A percentile compares a stretch with the other conserved stretches of the same genome.
phyloP scores from a whole-genome alignment of 1,140 invertebrate species.

The Drosophila sucinea region DNA sequence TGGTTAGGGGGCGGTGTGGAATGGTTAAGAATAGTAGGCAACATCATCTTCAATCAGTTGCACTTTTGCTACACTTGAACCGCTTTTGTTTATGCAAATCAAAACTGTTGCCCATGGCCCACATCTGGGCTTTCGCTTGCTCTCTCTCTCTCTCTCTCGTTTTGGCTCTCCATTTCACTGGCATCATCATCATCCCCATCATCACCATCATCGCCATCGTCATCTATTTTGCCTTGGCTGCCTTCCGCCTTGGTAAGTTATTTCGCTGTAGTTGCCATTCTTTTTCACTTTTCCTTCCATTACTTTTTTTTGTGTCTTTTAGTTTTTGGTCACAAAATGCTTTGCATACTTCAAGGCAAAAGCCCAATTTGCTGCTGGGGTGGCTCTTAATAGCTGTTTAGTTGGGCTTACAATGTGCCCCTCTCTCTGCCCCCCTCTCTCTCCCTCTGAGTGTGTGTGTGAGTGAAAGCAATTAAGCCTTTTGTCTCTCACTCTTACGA shows the following conservation, averaged over 20 bases:
- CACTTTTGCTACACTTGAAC: constrained; percentile 77
- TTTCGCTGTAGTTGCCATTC: constrained; percentile 45
- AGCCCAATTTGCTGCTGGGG: constrained; percentile 69
- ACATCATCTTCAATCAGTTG: constrained; percentile 71
- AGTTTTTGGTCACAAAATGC: constrained; percentile 45
- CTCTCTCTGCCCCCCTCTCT: neutral
- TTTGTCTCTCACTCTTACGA: constrained; percentile 44
- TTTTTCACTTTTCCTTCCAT: constrained; percentile 29
- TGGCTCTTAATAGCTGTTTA: constrained; percentile 67
- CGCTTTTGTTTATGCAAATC: constrained; percentile 77
- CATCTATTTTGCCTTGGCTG: constrained; percentile 62
- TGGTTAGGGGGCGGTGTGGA: neutral
- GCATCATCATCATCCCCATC: constrained; percentile 8
- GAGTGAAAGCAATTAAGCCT: constrained; percentile 64
- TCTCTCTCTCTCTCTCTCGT: constrained; percentile 18
- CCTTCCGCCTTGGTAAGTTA: constrained; percentile 60
- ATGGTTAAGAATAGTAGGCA: constrained; percentile 16
- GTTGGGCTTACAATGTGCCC: constrained; percentile 37
- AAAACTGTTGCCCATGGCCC: constrained; percentile 79
- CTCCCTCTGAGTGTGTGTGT: constrained; percentile 29
- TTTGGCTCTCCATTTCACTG: constrained; percentile 39
- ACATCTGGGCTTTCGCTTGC: constrained; percentile 39
- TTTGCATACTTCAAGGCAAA: constrained; percentile 66
- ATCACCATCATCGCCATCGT: constrained; percentile 38
- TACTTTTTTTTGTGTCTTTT: neutral